Evolutionary conservation across 1,140 invertebrate genomes (phyloP), one percentile per base, ranked within the genome.

Genomic region (Lepidurus packardi): DNA sequence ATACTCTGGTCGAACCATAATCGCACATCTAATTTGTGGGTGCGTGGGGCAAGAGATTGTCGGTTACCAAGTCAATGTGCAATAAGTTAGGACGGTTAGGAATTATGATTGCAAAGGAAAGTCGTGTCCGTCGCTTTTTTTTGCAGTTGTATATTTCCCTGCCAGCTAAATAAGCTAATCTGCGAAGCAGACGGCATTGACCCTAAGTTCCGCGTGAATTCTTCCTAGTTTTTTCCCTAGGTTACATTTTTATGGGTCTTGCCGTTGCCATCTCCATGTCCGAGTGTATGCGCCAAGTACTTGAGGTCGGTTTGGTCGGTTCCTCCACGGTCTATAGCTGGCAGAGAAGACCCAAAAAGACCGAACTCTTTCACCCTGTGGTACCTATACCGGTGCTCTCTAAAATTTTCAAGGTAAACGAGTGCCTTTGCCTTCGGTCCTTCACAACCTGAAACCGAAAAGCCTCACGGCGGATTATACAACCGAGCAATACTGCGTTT

Each of bases 221-320:
- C 53, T 65, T 65, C 53, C 53, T 21, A 65, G 53, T 21, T 65
- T 65, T 65, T 65, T 65, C 53, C 53, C 53, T 16, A 65, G 53
- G 21, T 65, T 65, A 11, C 53, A 21, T 65, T 65, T 34, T 34
- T 21, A 9, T 65, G 13, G 21, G 53, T 21, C 53, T 21, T 13
- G 53, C 53, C 21, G 16, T 65, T n/a, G 21, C 53, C 8, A 21
- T 65, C 53, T 65, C 6, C 53, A 65, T 65, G 53, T 65, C 53
- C 53, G 53, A 13, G 34, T 34, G 34, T 34, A 34, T 34, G 34
- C 34, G 25, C 25, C 53, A 65, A 65, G 53, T 65, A n/a, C 53
- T 65, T 65, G 53, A 21, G n/a, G 53, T 65, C 53, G 16, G 16
- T 65, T 65, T 65, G 53, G 53, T 16, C 53, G 8, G 53, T 65